These are phyloP conservation scores for Prochilodus magdalenae DNA, from an alignment of 2,113 vertebrate genomes.

Conservation along the genomic window DNA sequence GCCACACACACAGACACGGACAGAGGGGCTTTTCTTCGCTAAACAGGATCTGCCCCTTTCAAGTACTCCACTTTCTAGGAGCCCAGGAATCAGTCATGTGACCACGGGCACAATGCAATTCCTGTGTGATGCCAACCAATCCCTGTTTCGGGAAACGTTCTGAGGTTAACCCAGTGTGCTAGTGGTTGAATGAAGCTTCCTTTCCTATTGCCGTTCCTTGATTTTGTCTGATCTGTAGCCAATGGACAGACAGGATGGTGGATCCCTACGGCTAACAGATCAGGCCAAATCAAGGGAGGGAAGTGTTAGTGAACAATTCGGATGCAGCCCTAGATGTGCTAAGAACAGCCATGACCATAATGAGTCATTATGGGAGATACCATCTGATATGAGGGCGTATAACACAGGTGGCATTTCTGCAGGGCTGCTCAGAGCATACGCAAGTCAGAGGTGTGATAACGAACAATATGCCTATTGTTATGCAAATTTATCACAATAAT, in stretches of 20 bases:
- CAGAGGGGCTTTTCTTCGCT: slow-evolving; percentile 43
- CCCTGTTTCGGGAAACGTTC: neutral
- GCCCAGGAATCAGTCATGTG: slow-evolving; percentile 43
- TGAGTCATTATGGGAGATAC: neutral
- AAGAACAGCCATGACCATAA: neutral
- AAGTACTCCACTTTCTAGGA: slow-evolving; percentile 32
- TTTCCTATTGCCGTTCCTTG: too few relatives aligned
- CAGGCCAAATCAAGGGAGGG: too few relatives aligned
- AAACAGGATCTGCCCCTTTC: slow-evolving; percentile 39
- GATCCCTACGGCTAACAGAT: too few relatives aligned
- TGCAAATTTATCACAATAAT: too few relatives aligned
- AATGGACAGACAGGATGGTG: too few relatives aligned
- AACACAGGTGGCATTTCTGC: neutral
- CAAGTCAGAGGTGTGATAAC: neutral
- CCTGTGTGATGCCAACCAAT: slow-evolving; percentile 48
- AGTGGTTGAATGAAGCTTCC: neutral
- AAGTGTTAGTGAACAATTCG: too few relatives aligned
- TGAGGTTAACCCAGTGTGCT: neutral
- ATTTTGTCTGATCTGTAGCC: too few relatives aligned
- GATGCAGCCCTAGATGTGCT: too few relatives aligned
- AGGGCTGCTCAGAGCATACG: neutral
- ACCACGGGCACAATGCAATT: slow-evolving; percentile 52
- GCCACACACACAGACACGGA: slow-evolving; percentile 24
- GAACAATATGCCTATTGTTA: too few relatives aligned
- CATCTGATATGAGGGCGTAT: neutral